Evolutionary conservation across 2,888 invertebrate species (phyloP).

Genomic region (Lepidocyrtoides sp.): DNA sequence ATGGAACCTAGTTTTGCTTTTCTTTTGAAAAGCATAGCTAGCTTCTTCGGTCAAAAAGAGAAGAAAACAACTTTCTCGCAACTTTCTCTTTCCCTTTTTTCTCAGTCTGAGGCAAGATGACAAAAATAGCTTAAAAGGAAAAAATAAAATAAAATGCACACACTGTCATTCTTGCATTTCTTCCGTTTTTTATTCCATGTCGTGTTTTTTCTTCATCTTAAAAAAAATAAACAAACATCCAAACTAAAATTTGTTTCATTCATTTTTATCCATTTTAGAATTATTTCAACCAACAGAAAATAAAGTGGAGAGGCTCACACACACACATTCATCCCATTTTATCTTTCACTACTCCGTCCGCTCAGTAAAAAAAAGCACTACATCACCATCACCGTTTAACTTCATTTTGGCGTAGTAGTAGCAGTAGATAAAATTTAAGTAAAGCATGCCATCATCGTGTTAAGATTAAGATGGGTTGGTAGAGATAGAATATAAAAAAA

Average conservation of each 20-base stretch:
- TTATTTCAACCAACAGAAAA: no score
- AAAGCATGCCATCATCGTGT: no score
- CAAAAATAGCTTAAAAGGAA: not conserved
- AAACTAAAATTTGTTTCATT: not conserved
- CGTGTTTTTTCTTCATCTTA: not conserved
- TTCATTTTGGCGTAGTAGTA: no score
- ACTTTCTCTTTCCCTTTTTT: constrained; percentile 56
- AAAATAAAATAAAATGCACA: not conserved
- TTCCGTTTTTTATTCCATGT: no score
- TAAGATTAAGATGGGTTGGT: no score
- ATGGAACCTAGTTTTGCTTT: constrained; percentile 3
- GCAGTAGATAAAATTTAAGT: no score
- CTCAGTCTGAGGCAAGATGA: not conserved
- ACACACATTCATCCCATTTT: no score
- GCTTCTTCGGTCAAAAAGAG: constrained; percentile 11
- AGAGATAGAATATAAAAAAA: no score
- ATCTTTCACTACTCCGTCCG: no score
- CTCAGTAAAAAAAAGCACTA: no score
- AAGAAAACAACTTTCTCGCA: constrained; percentile 68
- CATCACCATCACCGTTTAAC: no score
- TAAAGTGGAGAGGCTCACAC: no score
- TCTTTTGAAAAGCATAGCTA: not conserved
- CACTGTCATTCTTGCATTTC: not conserved
- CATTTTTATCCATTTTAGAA: constrained; percentile 15
- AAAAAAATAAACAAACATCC: not conserved